phyloP scores from a whole-genome alignment of 2,113 vertebrate species.

The Delphinus delphis region DNA sequence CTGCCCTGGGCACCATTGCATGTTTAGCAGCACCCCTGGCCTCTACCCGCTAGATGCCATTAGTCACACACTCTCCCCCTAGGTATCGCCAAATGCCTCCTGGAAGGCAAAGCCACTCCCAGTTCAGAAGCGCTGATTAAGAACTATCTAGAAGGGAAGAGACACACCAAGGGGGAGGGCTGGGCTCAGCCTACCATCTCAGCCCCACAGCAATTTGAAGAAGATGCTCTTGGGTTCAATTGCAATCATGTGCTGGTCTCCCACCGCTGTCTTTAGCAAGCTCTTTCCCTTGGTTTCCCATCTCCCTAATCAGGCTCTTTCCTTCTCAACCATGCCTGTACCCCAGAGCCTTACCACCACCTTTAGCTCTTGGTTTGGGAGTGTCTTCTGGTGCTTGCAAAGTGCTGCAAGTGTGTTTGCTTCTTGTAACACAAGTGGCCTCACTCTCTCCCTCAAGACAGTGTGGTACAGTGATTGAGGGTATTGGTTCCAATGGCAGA shows the following conservation, averaged over 20 bases:
- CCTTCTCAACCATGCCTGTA: not conserved
- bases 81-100: not conserved
- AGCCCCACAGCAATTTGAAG: not conserved
- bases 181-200: not conserved
- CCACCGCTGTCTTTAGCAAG: fast-evolving
- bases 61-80: not conserved
- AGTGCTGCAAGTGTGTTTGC: not conserved
- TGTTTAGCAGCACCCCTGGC: not conserved
- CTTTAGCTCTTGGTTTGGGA: not conserved
- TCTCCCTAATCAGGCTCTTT: not conserved
- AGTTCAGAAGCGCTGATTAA: not conserved
- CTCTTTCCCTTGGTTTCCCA: not conserved
- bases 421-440: not conserved
- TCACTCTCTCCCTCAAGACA: not conserved
- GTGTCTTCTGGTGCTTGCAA: not conserved
- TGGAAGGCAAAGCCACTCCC: not conserved
- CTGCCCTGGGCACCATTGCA: fast-evolving
- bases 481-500: not conserved
- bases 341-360: not conserved
- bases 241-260: not conserved
- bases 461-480: not conserved
- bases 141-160: not conserved
- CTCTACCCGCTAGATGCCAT: not conserved
- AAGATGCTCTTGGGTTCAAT: not conserved
- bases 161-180: fast-evolving